A percentile compares a stretch with the other conserved stretches of the same genome.
phyloP scores from a whole-genome alignment of 2,797 vertebrate genomes.

The Girardinus metallicus region DNA sequence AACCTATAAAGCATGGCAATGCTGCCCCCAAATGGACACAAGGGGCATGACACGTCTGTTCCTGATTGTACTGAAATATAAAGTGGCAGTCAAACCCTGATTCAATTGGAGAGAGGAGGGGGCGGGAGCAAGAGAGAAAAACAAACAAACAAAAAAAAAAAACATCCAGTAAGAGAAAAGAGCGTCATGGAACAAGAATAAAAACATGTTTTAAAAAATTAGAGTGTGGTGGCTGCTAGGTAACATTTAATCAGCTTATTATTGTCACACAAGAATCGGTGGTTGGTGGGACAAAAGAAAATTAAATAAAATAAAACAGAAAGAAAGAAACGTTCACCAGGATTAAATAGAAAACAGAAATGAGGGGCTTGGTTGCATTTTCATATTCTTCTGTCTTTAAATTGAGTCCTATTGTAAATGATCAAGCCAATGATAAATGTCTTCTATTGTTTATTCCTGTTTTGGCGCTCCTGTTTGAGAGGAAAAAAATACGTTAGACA shows the following conservation, averaged over 20 bases:
- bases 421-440: slow-evolving; percentile 84
- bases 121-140: slow-evolving; percentile 70
- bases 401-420: slow-evolving; percentile 84
- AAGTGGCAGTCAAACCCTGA: slow-evolving; percentile 83
- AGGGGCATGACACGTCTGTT: slow-evolving; percentile 76
- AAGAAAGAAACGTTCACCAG: slow-evolving; percentile 74
- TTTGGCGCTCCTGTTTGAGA: slow-evolving; percentile 90
- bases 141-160: slow-evolving; percentile 65
- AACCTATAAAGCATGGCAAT: slow-evolving; percentile 79
- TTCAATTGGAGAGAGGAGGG: slow-evolving; percentile 78
- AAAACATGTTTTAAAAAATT: slow-evolving; percentile 49
- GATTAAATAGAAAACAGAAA: slow-evolving; percentile 75
- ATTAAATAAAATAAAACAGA: slow-evolving; percentile 62
- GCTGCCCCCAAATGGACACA: slow-evolving; percentile 77
- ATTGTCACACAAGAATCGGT: slow-evolving; percentile 87
- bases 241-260: slow-evolving; percentile 84
- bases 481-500: slow-evolving; percentile 18
- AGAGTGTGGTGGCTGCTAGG: slow-evolving; percentile 70
- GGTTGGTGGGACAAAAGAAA: slow-evolving; percentile 79
- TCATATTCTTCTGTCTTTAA: slow-evolving; percentile 83
- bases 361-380: slow-evolving; percentile 77
- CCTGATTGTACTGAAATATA: slow-evolving; percentile 82
- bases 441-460: slow-evolving; percentile 92
- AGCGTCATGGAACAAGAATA: slow-evolving; percentile 63
- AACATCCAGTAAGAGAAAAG: slow-evolving; percentile 79